A percentile compares a stretch with the other conserved stretches of the same genome.
phyloP scores from a whole-genome alignment of 1,140 invertebrate species.

The Cotesia chilonis region DNA sequence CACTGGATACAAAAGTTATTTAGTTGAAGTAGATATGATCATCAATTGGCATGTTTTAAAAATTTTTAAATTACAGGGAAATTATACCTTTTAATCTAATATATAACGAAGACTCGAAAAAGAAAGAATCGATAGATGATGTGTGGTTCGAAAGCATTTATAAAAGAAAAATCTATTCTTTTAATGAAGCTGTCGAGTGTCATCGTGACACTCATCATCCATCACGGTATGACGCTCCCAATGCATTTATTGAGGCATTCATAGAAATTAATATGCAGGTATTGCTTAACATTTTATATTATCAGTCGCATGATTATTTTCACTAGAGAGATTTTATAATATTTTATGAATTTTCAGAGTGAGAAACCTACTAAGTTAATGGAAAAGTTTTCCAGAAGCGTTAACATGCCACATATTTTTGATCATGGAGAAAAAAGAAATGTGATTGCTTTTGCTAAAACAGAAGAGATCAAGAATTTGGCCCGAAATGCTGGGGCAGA shows the following conservation, averaged over 20 bases:
- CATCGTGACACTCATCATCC: constrained; percentile 82
- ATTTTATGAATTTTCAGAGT: constrained; percentile 47
- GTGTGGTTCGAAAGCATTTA: constrained; percentile 73
- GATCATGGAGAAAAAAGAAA: constrained; percentile 70
- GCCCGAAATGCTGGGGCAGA: constrained; percentile 75
- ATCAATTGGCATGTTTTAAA: constrained; percentile 23
- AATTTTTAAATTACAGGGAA: constrained; percentile 33
- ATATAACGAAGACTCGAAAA: constrained; percentile 63
- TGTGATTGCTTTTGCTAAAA: constrained; percentile 78
- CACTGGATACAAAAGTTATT: too few species aligned
- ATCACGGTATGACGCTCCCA: constrained; percentile 76
- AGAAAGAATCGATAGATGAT: constrained; percentile 69
- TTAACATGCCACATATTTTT: constrained; percentile 72
- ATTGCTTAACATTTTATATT: constrained; percentile 15
- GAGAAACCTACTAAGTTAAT: constrained; percentile 70
- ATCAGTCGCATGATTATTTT: not conserved
- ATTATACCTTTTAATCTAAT: constrained; percentile 45
- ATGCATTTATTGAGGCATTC: constrained; percentile 71
- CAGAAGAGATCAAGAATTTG: constrained; percentile 65
- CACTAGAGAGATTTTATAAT: constrained; percentile 5
- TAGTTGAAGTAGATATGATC: not conserved
- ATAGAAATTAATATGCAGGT: constrained; percentile 79
- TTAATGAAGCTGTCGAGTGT: constrained; percentile 76
- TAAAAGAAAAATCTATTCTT: constrained; percentile 70
- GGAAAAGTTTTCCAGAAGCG: constrained; percentile 71